These are phyloP conservation scores for Leptura quadrifasciata DNA, from an alignment of 2,888 invertebrate species.

Conservation along the genomic window DNA sequence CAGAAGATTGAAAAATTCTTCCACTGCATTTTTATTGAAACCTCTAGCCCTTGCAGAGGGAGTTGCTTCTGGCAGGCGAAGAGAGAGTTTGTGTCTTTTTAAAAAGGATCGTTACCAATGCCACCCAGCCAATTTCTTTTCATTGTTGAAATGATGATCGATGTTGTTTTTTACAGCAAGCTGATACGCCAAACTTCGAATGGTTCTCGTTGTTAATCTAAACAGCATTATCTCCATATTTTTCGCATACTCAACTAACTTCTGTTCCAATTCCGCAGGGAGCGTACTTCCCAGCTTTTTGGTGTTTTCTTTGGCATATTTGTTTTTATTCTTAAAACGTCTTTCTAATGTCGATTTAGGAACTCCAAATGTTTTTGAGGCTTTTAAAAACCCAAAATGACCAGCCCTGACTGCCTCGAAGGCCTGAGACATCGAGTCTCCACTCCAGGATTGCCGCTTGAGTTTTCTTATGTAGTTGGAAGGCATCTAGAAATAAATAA, in stretches of 20 bases:
- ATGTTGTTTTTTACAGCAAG: not conserved
- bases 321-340: conserved; percentile 27
- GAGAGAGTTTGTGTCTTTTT: conserved; percentile 3
- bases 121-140: conserved; percentile 25
- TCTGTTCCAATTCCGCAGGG: not conserved
- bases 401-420: conserved; percentile 1
- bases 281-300: conserved; percentile 13
- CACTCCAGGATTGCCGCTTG: conserved; percentile 6
- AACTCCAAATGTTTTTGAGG: conserved; percentile 16
- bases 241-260: not conserved
- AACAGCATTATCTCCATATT: not conserved
- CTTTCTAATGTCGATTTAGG: conserved; percentile 25
- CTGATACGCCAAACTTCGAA: conserved; percentile 8
- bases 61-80: conserved; percentile 21
- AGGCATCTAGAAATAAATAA: conserved; percentile 24
- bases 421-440: conserved; percentile 11
- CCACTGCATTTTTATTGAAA: conserved; percentile 8
- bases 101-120: conserved; percentile 21
- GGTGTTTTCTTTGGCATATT: conserved; percentile 8
- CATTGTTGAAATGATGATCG: conserved; percentile 30
- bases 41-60: conserved; percentile 27
- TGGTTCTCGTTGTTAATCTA: conserved; percentile 1
- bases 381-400: not conserved
- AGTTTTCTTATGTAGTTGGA: conserved; percentile 21
- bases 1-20: conserved; percentile 21